These are phyloP conservation scores for Flexamia atlantica DNA, from an alignment of 2,888 invertebrate genomes.

Conservation along the genomic window DNA sequence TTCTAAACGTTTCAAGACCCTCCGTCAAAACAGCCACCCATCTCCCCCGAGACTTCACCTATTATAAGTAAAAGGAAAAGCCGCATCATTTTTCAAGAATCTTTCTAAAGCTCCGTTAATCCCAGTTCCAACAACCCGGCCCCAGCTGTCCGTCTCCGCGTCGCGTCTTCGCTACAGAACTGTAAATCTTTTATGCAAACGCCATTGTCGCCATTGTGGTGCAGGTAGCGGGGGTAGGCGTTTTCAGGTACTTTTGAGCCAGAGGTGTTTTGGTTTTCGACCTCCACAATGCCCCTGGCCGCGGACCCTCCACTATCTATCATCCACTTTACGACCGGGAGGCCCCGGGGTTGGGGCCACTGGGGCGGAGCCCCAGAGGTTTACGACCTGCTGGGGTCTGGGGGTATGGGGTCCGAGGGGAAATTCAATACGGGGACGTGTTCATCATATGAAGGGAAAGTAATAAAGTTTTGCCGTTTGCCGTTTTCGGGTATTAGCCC, in stretches of 20 bases:
- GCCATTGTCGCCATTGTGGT: background rate
- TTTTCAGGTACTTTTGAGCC: constrained; percentile 29
- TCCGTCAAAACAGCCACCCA: no score
- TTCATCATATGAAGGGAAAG: constrained; percentile 55
- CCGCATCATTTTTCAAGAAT: constrained; percentile 38
- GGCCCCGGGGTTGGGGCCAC: background rate
- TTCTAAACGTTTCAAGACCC: no score
- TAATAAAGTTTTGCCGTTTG: constrained; percentile 50
- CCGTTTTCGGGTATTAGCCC: constrained; percentile 6
- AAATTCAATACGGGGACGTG: constrained; percentile 34
- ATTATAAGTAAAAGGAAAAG: no score
- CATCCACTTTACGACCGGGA: constrained; percentile 53
- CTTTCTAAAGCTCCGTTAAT: constrained; percentile 37
- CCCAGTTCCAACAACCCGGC: background rate
- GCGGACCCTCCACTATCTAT: constrained; percentile 46
- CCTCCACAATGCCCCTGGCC: background rate
- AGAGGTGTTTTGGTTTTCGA: constrained; percentile 40
- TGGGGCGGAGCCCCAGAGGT: constrained; percentile 18
- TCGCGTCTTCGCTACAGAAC: no score
- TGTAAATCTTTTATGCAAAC: constrained; percentile 49
- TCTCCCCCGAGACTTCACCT: no score
- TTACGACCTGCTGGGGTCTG: constrained; percentile 48
- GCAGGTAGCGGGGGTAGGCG: constrained; percentile 54
- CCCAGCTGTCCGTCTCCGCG: background rate
- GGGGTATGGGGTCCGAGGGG: constrained; percentile 7